These are phyloP conservation scores for Archocentrus centrarchus DNA, from an alignment of 2,113 vertebrate species.

Conservation along the genomic window DNA sequence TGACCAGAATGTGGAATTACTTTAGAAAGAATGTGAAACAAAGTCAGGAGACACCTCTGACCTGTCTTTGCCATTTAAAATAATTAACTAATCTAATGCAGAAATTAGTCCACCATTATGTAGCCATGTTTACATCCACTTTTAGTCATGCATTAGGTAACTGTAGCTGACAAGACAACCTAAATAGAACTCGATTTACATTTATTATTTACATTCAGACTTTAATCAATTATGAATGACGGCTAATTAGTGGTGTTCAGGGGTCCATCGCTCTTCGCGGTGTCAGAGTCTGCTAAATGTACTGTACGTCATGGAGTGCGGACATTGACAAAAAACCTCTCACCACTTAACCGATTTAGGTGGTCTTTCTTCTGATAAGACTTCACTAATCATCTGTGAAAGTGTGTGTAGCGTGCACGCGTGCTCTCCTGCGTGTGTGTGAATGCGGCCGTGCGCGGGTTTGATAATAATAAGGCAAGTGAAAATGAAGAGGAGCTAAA, in stretches of 20 bases:
- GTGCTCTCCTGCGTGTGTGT: background rate
- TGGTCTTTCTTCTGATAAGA: slow-evolving; percentile 65
- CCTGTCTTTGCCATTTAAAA: slow-evolving; percentile 41
- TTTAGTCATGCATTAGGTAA: slow-evolving; percentile 36
- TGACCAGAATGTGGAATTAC: background rate
- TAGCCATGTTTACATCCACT: slow-evolving; percentile 53
- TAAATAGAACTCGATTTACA: slow-evolving; percentile 73
- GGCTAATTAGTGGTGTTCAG: slow-evolving; percentile 72
- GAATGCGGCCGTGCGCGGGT: slow-evolving; percentile 1
- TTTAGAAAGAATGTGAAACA: background rate
- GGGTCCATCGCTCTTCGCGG: slow-evolving; percentile 58
- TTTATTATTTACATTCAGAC: slow-evolving; percentile 75
- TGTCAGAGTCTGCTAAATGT: slow-evolving; percentile 60
- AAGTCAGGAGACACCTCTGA: slow-evolving; percentile 22
- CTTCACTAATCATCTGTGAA: slow-evolving; percentile 76
- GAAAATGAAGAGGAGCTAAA: slow-evolving; percentile 81
- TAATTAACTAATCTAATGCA: slow-evolving; percentile 38
- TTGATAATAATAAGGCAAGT: slow-evolving; percentile 73
- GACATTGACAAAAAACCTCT: slow-evolving; percentile 72
- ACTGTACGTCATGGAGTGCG: slow-evolving; percentile 50
- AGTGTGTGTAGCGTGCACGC: slow-evolving; percentile 2
- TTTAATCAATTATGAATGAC: slow-evolving; percentile 80
- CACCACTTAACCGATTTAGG: slow-evolving; percentile 62
- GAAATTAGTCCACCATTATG: slow-evolving; percentile 55
- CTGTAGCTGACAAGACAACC: slow-evolving; percentile 56